phyloP scores from a whole-genome alignment of 2,888 invertebrate species.

The Apantesis nais region DNA sequence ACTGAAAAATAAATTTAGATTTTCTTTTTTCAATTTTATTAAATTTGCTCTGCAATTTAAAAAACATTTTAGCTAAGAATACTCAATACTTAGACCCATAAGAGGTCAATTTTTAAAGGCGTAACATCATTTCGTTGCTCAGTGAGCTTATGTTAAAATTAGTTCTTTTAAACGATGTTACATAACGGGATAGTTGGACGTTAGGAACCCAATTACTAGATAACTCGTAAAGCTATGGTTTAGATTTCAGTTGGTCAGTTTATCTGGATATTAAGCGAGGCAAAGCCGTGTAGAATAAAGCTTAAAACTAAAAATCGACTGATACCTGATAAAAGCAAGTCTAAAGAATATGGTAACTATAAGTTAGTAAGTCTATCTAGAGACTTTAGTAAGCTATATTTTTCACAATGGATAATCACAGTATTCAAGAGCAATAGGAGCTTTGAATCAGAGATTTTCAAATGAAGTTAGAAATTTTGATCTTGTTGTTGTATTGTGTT shows the following conservation, averaged over 20 bases:
- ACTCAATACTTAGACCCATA: too few species aligned
- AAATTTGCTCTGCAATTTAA: too few species aligned
- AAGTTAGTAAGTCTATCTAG: too few species aligned
- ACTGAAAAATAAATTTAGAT: too few species aligned
- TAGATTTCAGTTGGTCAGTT: neutral
- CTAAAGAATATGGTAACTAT: neutral
- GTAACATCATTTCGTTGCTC: too few species aligned
- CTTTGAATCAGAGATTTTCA: neutral
- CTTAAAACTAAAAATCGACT: neutral
- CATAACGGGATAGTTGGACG: neutral
- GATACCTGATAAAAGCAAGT: neutral
- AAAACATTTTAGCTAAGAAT: too few species aligned
- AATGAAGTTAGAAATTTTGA: neutral
- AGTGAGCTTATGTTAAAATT: too few species aligned
- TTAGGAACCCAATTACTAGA: neutral
- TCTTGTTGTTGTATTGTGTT: too few species aligned
- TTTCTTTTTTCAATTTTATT: too few species aligned
- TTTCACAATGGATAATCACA: neutral
- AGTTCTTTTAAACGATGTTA: too few species aligned
- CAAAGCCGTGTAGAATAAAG: neutral
- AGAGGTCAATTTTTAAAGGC: too few species aligned
- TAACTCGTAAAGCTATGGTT: neutral
- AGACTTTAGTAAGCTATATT: too few species aligned
- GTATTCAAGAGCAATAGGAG: neutral
- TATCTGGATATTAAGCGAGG: neutral